Evolutionary conservation across 2,113 vertebrate species (phyloP), one percentile per base, ranked within the genome.

Genomic region (Galbula dea): DNA sequence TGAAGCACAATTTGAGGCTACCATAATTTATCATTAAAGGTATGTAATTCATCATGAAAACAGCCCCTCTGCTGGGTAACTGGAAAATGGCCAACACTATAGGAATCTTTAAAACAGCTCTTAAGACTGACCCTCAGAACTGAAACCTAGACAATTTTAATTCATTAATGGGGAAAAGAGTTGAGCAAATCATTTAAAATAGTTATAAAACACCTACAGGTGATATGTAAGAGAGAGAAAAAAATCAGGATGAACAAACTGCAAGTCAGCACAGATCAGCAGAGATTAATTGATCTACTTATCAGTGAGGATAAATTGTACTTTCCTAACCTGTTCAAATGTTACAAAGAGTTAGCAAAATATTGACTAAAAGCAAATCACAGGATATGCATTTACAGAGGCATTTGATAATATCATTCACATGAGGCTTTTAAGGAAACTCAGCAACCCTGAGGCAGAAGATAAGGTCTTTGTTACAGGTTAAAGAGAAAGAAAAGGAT

Each of bases 31-130:
- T 93, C 46, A 59, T 80, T 95, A 91, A 92, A 91, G 58, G 45
- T 79, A 67, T 7, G 72, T 73, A 94, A 89, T 96, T 94, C 39
- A 89, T 96, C 90, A 84, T 86, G 93, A 94, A 93, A 95, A 95
- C 43, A 94, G 48, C 66, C 65, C 57, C 84, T 97, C 75, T 76
- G 57, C 49, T 89, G 48, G 57, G 29, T 87, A 81, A 62, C 57
- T 91, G 91, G 83, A 88, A 93, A 73, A 73, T 41, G 37, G 79
- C 94, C 89, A 95, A 43, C 54, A 46, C 61, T 24, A 24, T 67
- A 87, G 59, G 30, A 74, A 92, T 89, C 72, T 86, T 91, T 93
- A 92, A 96, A 95, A 59, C 2, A 86, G 79, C 68, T 94, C 43
- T 97, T 88, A 89, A 89, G 51, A 81, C 59, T 79, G 36, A 81